phyloP scores from a whole-genome alignment of 2,888 invertebrate genomes.

The Apamea monoglypha region DNA sequence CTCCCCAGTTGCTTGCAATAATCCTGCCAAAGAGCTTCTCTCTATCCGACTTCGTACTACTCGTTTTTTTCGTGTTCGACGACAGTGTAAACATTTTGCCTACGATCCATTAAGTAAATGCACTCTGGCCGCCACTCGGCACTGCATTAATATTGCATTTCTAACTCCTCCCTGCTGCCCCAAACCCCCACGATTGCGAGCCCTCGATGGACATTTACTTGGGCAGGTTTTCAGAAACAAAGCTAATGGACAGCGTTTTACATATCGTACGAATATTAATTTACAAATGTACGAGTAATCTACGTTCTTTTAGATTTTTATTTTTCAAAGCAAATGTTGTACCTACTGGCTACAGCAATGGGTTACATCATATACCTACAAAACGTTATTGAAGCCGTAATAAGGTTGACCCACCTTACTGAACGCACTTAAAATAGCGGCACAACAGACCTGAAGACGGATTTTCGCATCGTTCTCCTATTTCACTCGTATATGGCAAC shows the following conservation, averaged over 20 bases:
- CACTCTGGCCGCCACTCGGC: conserved; percentile 86
- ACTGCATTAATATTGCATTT: conserved; percentile 92
- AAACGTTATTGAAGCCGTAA: not conserved
- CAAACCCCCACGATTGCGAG: conserved; percentile 72
- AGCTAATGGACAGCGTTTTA: conserved; percentile 71
- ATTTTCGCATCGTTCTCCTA: conserved; percentile 3
- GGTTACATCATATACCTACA: not conserved
- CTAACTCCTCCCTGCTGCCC: conserved; percentile 79
- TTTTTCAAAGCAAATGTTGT: not conserved
- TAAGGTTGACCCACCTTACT: not conserved
- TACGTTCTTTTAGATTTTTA: conserved; percentile 24
- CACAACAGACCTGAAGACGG: not conserved
- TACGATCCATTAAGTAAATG: conserved; percentile 89
- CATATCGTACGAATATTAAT: conserved; percentile 52
- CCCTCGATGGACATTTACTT: conserved; percentile 70
- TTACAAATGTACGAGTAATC: conserved; percentile 33
- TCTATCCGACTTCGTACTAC: conserved; percentile 78
- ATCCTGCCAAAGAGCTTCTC: conserved; percentile 84
- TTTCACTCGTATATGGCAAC: conserved; percentile 5
- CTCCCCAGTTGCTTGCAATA: conserved; percentile 81
- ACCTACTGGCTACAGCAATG: not conserved
- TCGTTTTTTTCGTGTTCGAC: conserved; percentile 82
- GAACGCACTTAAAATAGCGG: conserved; percentile 5
- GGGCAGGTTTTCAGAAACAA: conserved; percentile 72
- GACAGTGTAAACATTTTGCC: conserved; percentile 87